These are phyloP conservation scores for Micronycteris hirsuta DNA, from an alignment of 2,113 vertebrate species.

Conservation along the genomic window DNA sequence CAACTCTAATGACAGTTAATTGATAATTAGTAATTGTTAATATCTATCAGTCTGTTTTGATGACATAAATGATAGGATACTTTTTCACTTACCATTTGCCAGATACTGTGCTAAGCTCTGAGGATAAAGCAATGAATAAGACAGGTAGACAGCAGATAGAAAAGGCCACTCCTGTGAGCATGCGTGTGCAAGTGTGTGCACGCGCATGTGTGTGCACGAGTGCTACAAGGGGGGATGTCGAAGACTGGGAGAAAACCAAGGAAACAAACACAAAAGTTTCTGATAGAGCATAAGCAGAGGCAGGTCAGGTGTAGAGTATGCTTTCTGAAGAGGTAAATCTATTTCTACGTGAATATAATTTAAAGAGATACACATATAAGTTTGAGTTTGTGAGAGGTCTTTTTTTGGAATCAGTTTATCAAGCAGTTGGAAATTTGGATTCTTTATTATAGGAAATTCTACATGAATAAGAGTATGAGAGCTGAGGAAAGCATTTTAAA, in stretches of 20 bases:
- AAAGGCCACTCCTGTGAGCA: background rate
- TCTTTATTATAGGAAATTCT: background rate
- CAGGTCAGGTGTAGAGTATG: background rate
- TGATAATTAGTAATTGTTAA: background rate
- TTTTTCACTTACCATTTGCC: background rate
- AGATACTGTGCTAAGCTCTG: background rate
- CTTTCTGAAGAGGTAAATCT: background rate
- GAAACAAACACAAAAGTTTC: background rate
- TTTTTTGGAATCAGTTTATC: background rate
- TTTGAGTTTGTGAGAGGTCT: background rate
- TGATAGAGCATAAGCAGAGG: background rate
- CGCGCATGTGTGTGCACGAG: background rate
- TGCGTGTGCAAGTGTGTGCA: background rate
- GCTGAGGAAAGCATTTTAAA: background rate
- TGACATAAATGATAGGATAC: background rate
- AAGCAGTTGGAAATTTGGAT: background rate
- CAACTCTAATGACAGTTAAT: background rate
- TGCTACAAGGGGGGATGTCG: background rate
- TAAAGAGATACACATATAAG: background rate
- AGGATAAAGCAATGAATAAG: background rate
- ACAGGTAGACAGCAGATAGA: background rate
- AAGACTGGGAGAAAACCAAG: background rate
- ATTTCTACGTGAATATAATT: background rate
- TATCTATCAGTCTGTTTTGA: background rate
- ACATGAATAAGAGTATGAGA: background rate